These are phyloP conservation scores for Labrus mixtus DNA, from an alignment of 2,113 vertebrate genomes.

Conservation along the genomic window DNA sequence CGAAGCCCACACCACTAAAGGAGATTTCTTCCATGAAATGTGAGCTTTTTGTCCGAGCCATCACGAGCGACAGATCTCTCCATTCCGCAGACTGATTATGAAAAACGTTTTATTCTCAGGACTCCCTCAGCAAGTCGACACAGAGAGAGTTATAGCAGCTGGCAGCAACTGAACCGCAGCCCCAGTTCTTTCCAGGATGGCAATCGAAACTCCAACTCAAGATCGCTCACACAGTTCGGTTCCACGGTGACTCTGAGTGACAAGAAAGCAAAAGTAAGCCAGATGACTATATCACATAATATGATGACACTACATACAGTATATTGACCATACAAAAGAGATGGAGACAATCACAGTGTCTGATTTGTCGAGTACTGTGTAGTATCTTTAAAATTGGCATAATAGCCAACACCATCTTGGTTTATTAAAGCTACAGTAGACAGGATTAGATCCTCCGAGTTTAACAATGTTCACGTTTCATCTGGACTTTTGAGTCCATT, in stretches of 20 bases:
- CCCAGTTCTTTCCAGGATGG: constrained; percentile 66
- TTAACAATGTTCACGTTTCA: too few species aligned
- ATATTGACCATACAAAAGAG: neutral
- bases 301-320: neutral
- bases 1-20: neutral
- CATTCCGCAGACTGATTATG: constrained; percentile 25
- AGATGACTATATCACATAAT: neutral
- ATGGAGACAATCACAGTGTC: too few species aligned
- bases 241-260: constrained; percentile 80
- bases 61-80: constrained; percentile 28
- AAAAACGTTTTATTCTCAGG: constrained; percentile 51
- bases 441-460: too few species aligned
- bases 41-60: neutral
- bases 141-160: constrained; percentile 64
- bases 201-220: constrained; percentile 37
- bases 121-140: constrained; percentile 43
- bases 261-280: constrained; percentile 85
- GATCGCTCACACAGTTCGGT: constrained; percentile 56
- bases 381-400: too few species aligned
- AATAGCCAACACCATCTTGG: too few species aligned
- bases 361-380: too few species aligned
- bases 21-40: neutral
- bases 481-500: too few species aligned
- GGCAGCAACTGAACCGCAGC: constrained; percentile 61
- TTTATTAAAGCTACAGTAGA: too few species aligned